Conservation (phyloP, 2,888 invertebrate genomes). For the Strigamia crassipes region DNA sequence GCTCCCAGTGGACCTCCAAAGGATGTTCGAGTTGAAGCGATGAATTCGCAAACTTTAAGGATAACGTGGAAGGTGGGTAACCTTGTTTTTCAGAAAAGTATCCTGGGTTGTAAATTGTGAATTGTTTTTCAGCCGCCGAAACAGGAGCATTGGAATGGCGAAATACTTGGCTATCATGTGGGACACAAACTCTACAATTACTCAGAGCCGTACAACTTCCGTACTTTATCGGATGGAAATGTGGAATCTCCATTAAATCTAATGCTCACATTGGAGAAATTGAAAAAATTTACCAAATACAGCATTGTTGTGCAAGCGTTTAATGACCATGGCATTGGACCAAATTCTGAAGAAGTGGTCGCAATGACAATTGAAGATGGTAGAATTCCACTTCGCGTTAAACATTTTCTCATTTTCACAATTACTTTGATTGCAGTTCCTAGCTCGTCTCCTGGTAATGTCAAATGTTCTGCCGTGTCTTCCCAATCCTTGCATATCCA, state of each 20-base stretch:
- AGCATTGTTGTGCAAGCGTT: slow-evolving; percentile 57
- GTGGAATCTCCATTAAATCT: slow-evolving; percentile 52
- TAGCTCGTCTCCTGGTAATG: slow-evolving; percentile 74
- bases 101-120: neutral
- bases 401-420: too few species aligned
- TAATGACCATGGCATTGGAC: slow-evolving; percentile 57
- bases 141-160: slow-evolving; percentile 72
- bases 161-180: slow-evolving; percentile 76
- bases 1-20: slow-evolving; percentile 44
- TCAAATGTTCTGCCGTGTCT: slow-evolving; percentile 73
- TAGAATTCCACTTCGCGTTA: slow-evolving; percentile 51
- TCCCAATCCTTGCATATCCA: slow-evolving; percentile 77
- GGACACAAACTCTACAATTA: slow-evolving; percentile 62
- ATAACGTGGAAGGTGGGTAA: slow-evolving; percentile 37
- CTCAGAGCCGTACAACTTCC: slow-evolving; percentile 44
- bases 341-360: slow-evolving; percentile 55
- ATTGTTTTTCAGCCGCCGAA: slow-evolving; percentile 67
- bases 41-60: slow-evolving; percentile 39
- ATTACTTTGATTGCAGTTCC: slow-evolving; percentile 67
- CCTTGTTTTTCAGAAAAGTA: neutral
- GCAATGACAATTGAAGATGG: slow-evolving; percentile 59
- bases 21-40: slow-evolving; percentile 45
- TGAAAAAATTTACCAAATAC: slow-evolving; percentile 59
- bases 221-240: slow-evolving; percentile 45
- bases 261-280: slow-evolving; percentile 60